A percentile compares a stretch with the other conserved stretches of the same genome.
phyloP scores from a whole-genome alignment of 2,113 vertebrate genomes.

The Heterochromis multidens region DNA sequence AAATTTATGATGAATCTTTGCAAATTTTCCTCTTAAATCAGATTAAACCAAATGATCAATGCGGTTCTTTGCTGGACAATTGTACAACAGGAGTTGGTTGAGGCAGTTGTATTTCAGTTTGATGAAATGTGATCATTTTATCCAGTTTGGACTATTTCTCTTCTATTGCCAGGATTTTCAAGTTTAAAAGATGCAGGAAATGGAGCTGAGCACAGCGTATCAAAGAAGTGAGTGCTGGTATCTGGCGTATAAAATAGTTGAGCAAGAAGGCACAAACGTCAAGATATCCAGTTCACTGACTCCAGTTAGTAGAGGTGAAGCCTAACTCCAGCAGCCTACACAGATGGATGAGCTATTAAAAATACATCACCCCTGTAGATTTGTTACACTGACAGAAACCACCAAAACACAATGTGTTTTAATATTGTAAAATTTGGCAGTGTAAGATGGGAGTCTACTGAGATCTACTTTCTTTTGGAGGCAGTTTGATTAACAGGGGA shows the following conservation, averaged over 20 bases:
- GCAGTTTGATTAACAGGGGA: too few relatives aligned
- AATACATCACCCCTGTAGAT: too few relatives aligned
- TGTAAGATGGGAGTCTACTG: too few relatives aligned
- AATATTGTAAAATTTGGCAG: too few relatives aligned
- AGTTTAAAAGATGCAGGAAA: rapidly evolving
- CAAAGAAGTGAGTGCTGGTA: rapidly evolving
- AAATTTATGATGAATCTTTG: not conserved
- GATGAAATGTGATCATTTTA: not conserved
- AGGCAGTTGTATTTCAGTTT: not conserved
- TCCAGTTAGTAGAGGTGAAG: not conserved
- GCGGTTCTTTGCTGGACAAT: not conserved
- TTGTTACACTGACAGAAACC: too few relatives aligned
- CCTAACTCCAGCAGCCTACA: too few relatives aligned
- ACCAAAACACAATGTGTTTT: too few relatives aligned
- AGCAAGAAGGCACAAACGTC: not conserved
- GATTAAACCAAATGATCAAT: not conserved
- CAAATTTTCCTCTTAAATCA: not conserved
- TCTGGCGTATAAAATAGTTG: not conserved
- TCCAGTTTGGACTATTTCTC: not conserved
- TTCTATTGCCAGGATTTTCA: not conserved
- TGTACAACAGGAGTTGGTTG: not conserved
- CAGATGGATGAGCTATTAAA: too few relatives aligned
- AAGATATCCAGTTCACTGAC: not conserved
- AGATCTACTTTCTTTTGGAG: too few relatives aligned
- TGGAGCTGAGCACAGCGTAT: not conserved